Evolutionary conservation across 2,888 invertebrate genomes (phyloP), one percentile per base, ranked within the genome.

Genomic region (Coelinius sp.): DNA sequence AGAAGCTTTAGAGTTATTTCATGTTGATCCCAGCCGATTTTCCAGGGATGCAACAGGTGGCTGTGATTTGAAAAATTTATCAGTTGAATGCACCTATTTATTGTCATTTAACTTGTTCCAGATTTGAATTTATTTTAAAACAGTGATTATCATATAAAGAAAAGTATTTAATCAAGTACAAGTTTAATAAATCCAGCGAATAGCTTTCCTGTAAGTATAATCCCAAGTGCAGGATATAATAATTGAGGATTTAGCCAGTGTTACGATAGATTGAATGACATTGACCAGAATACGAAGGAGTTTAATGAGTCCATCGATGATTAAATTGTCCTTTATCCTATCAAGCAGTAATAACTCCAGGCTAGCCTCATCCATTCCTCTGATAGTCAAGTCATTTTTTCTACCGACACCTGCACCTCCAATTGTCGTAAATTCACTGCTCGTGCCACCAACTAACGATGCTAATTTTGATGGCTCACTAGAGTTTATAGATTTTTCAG

Each of bases 201-300:
- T 10, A 6, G 73, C 14, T 12, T 78, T 79, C 1, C 14, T 25
- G 64, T 68, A 66, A 6, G 79, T 10, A 38, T 83, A 83, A 12
- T 80, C 74, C 38, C 53, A 77, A 8, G 75, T 71, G 68, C 83
- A 83, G 0, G 69, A 64, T 0, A 82, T 63, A 5, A 76, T 59
- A 17, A 70, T 63, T 27, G 78, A 81, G 4, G 78, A 73, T n/a
- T 79, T 76, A 5, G 81, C 59, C 56, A 73, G 59, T 4, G 75
- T 71, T 0, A 70, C 67, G 17, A 77, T 65, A 27, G 69, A 41
- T 8, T 74, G 70, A 12, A 75, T 75, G 0, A 78, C 38, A 24
- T 73, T 69, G 1, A 80, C 10, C 17, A 81, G 64, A 7, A 63
- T 68, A 0, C 70, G 73, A 0, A 81, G 20, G 3, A 73, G 52